Conservation (phyloP, 2,113 vertebrate species). For the Genyomyrus donnyi region DNA sequence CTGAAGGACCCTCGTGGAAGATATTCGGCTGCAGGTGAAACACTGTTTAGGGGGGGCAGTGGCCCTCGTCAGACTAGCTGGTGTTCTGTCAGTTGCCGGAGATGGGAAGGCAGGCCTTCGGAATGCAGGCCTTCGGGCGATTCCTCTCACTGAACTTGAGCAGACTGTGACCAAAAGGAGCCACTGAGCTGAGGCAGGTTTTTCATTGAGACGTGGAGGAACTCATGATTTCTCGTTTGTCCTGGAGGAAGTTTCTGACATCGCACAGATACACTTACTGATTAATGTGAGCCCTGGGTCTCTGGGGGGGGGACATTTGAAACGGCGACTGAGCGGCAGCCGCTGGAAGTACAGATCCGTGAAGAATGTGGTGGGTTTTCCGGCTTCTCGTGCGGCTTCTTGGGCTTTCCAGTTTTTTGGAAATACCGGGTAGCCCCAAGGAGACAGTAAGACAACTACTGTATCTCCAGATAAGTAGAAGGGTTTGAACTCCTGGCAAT, state of each 20-base stretch:
- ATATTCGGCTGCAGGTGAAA: neutral
- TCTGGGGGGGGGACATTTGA: neutral
- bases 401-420: constrained; percentile 13
- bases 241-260: constrained; percentile 27
- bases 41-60: neutral
- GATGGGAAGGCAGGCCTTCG: neutral
- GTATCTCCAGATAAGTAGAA: neutral
- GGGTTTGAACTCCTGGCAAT: neutral
- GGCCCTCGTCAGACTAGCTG: neutral
- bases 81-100: neutral
- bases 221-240: constrained; percentile 28
- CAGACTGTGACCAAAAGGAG: neutral
- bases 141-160: neutral
- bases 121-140: neutral
- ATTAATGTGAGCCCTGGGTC: constrained; percentile 34
- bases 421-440: neutral
- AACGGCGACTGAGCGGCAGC: constrained; percentile 15
- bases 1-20: neutral
- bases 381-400: constrained; percentile 5
- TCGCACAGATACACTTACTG: constrained; percentile 32
- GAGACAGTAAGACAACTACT: neutral
- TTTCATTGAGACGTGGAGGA: constrained; percentile 41
- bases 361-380: constrained; percentile 29
- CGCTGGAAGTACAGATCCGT: constrained; percentile 18
- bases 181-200: constrained; percentile 27